These are phyloP conservation scores for Dinocampus coccinellae DNA, from an alignment of 2,888 invertebrate genomes.

Conservation along the genomic window DNA sequence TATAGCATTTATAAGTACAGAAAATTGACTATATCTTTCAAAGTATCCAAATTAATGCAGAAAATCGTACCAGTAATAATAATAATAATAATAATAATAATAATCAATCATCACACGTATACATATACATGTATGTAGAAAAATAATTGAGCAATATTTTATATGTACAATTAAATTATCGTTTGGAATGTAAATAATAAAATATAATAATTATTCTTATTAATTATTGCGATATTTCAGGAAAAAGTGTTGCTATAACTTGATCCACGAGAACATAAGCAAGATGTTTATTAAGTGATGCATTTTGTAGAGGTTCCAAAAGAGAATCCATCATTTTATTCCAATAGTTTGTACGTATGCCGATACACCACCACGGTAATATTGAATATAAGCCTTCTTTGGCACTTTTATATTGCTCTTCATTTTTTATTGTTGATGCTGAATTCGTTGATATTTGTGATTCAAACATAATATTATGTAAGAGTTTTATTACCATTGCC, in stretches of 20 bases:
- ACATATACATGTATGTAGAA: neutral
- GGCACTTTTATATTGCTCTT: constrained; percentile 55
- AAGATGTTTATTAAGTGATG: constrained; percentile 75
- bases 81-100: neutral
- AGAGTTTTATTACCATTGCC: constrained; percentile 59
- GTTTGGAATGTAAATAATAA: neutral
- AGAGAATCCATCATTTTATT: constrained; percentile 59
- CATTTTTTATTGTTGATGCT: constrained; percentile 35
- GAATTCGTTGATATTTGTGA: constrained; percentile 41
- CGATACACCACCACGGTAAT: constrained; percentile 61
- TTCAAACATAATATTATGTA: constrained; percentile 58
- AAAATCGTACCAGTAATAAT: too few relatives aligned
- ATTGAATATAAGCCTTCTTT: constrained; percentile 58
- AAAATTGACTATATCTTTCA: neutral
- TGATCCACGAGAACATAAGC: constrained; percentile 85
- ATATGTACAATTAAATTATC: neutral
- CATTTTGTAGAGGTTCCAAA: constrained; percentile 70
- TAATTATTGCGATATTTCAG: constrained; percentile 72
- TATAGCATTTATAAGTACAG: neutral
- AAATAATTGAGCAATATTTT: neutral
- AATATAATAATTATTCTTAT: neutral
- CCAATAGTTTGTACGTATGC: constrained; percentile 57
- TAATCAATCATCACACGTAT: neutral
- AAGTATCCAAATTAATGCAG: neutral
- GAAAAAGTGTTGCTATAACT: constrained; percentile 81